Evolutionary conservation across 2,113 vertebrate species (phyloP).

Genomic region (Corynorhinus townsendii): DNA sequence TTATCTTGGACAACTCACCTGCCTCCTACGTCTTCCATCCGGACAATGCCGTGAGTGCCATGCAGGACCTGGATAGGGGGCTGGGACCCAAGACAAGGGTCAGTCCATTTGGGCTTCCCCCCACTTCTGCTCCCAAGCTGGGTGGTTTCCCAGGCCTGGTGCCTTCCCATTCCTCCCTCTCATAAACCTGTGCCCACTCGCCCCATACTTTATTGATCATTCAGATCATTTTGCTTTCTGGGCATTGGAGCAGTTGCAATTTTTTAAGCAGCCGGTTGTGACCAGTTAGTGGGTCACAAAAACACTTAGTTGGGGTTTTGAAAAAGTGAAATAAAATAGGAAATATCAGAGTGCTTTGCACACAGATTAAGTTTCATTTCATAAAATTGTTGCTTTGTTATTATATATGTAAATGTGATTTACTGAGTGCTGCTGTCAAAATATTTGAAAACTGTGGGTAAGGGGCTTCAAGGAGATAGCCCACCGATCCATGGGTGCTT

Average conservation of each 20-base stretch:
- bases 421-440: background rate
- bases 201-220: background rate
- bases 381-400: background rate
- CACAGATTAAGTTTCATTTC: background rate
- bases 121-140: background rate
- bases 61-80: accelerated
- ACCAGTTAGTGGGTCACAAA: background rate
- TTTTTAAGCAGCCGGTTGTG: background rate
- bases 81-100: background rate
- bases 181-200: accelerated
- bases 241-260: background rate
- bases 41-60: slow-evolving; percentile 86
- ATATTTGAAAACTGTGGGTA: background rate
- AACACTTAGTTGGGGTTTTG: background rate
- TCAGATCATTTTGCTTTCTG: no score
- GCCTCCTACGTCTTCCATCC: slow-evolving; percentile 98
- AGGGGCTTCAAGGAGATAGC: background rate
- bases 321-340: background rate
- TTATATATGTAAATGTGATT: background rate
- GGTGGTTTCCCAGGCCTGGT: no score
- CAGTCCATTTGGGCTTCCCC: background rate
- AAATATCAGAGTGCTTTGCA: background rate
- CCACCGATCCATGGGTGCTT: background rate
- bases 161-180: background rate
- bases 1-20: slow-evolving; percentile 97